Evolutionary conservation across 2,113 vertebrate genomes (phyloP).

Genomic region (Campylorhamphus procurvoides): DNA sequence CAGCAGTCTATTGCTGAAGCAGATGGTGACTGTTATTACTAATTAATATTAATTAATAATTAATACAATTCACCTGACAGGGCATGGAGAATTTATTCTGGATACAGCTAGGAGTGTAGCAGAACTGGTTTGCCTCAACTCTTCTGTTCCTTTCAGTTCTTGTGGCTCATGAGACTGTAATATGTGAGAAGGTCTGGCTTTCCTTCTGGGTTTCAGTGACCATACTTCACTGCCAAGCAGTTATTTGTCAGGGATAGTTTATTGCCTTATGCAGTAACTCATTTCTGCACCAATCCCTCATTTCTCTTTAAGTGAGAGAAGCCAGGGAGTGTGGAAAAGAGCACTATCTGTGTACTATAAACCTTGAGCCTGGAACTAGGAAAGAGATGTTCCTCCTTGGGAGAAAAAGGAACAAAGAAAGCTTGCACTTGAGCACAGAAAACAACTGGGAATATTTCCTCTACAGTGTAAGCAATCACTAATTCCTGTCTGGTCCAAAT

Average conservation of each 20-base stretch:
- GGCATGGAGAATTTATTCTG: neutral
- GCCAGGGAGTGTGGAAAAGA: neutral
- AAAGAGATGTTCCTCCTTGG: neutral
- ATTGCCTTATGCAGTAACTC: neutral
- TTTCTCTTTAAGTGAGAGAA: neutral
- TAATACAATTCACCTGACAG: neutral
- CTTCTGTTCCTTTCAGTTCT: neutral
- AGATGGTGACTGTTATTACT: neutral
- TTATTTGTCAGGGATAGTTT: neutral
- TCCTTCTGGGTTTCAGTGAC: neutral
- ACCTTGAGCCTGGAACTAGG: neutral
- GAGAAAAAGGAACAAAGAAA: neutral
- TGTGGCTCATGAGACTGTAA: neutral
- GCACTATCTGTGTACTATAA: neutral
- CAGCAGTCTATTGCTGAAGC: neutral
- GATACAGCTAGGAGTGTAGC: neutral
- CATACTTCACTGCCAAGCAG: neutral
- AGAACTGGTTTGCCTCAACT: neutral
- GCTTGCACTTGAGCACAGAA: neutral
- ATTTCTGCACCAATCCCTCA: neutral
- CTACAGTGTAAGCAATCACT: neutral
- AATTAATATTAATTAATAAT: too few relatives aligned
- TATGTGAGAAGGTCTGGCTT: neutral
- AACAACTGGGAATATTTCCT: neutral
- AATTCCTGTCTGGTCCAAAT: neutral